Percentiles rank a stretch among this genome's conserved stretches.
phyloP scores from a whole-genome alignment of 2,113 vertebrate species.

The Todiramphus chloris region DNA sequence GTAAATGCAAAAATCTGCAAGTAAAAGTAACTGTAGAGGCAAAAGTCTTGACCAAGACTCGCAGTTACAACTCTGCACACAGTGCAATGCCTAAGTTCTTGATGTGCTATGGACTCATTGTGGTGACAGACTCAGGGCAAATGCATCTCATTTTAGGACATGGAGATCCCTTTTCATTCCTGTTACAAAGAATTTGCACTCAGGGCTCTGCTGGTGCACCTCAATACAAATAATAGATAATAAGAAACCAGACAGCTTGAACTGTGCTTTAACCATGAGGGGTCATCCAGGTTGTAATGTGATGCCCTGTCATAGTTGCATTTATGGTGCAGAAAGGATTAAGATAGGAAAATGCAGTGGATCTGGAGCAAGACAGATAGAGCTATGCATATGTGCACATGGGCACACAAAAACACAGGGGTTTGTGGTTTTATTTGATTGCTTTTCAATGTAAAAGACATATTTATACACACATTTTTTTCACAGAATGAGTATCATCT shows the following conservation, averaged over 20 bases:
- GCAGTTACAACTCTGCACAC: not conserved
- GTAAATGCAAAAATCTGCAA: not conserved
- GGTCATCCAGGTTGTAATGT: not conserved
- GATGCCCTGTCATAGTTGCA: not conserved
- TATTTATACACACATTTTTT: slow-evolving; percentile 35
- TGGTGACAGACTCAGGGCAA: not conserved
- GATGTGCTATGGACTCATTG: not conserved
- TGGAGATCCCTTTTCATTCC: not conserved
- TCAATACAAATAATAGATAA: not conserved
- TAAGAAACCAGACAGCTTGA: not conserved
- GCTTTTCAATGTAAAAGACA: slow-evolving; percentile 42
- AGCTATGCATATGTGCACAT: slow-evolving; percentile 18
- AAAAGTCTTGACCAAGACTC: not conserved
- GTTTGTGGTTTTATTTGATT: slow-evolving; percentile 11
- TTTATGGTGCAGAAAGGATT: not conserved
- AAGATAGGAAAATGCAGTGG: not conserved
- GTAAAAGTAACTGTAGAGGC: not conserved
- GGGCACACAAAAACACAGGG: not conserved
- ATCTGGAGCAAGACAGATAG: not conserved
- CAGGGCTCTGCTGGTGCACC: not conserved
- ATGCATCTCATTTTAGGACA: not conserved
- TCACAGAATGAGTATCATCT: slow-evolving; percentile 17
- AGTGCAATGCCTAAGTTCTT: not conserved
- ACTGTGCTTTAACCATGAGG: not conserved
- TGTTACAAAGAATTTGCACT: not conserved